Conservation (phyloP, 1,140 invertebrate species). For the Zaprionus africanus region DNA sequence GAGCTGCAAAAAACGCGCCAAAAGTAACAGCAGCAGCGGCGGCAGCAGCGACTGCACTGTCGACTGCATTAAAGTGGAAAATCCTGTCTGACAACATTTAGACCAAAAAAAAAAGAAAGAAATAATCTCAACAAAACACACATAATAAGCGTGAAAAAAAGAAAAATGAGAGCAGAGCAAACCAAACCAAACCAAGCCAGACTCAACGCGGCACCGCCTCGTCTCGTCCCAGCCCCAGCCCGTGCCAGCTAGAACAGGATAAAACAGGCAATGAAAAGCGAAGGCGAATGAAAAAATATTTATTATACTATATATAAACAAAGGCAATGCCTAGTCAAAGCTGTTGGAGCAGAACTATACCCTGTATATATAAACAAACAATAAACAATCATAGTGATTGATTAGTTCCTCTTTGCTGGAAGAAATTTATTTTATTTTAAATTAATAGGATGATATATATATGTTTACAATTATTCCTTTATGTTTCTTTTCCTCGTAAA, state of each 20-base stretch:
- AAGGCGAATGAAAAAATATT: conserved; percentile 42
- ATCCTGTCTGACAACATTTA: conserved; percentile 81
- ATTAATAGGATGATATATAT: too few relatives aligned
- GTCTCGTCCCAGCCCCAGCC: background rate
- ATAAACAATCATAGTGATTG: too few relatives aligned
- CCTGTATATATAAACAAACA: background rate
- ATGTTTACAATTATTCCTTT: background rate
- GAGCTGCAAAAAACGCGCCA: conserved; percentile 66
- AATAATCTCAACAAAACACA: conserved; percentile 59
- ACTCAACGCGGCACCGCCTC: conserved; percentile 27
- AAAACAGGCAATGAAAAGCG: conserved; percentile 56
- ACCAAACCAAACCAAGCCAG: conserved; percentile 53
- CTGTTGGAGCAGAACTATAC: background rate
- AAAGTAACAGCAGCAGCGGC: conserved; percentile 40
- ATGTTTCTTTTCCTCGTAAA: background rate
- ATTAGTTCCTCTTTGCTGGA: too few relatives aligned
- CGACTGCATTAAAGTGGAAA: conserved; percentile 80
- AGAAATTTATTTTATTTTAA: too few relatives aligned
- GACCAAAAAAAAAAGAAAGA: conserved; percentile 51
- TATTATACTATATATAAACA: conserved; percentile 19
- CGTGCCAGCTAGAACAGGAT: conserved; percentile 8
- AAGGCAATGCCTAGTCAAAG: background rate
- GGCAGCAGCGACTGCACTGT: conserved; percentile 15
- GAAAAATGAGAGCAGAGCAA: conserved; percentile 75
- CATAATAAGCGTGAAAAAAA: conserved; percentile 80